Conservation (phyloP, 2,888 invertebrate genomes). For the Trichopria drosophilae region DNA sequence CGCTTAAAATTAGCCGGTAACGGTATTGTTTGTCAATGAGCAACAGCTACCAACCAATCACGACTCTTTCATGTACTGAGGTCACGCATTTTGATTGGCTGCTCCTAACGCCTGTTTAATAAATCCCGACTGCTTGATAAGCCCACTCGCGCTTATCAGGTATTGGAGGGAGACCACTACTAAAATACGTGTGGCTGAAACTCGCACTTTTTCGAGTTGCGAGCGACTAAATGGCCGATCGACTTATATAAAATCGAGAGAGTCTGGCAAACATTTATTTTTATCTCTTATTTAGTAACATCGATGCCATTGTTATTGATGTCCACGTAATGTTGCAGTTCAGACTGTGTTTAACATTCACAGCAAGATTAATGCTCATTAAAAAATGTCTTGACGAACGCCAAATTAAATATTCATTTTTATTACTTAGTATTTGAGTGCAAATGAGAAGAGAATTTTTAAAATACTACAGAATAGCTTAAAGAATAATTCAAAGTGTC, state of each 20-base stretch:
- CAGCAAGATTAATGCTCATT: background rate
- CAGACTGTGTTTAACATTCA: no score
- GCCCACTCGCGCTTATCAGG: conserved; percentile 3
- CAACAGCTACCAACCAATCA: conserved; percentile 21
- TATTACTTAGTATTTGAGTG: background rate
- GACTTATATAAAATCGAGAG: no score
- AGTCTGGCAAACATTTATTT: no score
- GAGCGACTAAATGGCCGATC: conserved; percentile 40
- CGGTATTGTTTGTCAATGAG: conserved; percentile 31
- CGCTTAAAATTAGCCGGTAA: conserved; percentile 37
- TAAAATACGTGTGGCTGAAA: background rate
- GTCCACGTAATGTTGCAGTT: no score
- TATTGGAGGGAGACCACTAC: no score
- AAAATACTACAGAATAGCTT: no score
- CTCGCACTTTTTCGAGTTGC: background rate
- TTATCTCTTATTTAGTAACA: no score
- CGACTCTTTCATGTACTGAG: conserved; percentile 5
- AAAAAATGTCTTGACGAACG: background rate
- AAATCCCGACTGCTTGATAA: conserved; percentile 31
- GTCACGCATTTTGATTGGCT: conserved; percentile 30
- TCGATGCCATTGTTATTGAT: no score
- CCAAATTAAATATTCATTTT: background rate
- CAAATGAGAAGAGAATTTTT: no score
- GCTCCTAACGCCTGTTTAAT: conserved; percentile 17
- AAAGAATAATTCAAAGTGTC: no score